Conservation (phyloP, 2,888 invertebrate genomes). For the Netelia virgata region DNA sequence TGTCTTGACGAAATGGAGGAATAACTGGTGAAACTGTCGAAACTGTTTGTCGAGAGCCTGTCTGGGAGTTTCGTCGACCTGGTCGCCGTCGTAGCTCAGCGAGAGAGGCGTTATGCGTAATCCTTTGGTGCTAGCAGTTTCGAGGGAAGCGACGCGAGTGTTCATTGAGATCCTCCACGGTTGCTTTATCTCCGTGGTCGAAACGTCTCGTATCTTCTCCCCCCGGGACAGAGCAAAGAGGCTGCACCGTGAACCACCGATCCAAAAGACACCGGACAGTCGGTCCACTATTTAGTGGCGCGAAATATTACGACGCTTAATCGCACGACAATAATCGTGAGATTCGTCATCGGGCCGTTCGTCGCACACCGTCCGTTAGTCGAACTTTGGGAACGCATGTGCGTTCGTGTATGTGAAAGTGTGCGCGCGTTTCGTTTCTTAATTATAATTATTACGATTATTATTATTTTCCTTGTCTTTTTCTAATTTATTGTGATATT, state of each 20-base stretch:
- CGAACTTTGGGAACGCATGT: not conserved
- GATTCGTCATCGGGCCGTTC: not conserved
- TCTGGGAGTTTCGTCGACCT: not conserved
- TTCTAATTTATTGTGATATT: slow-evolving; percentile 74
- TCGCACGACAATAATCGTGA: not conserved
- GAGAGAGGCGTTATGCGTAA: not conserved
- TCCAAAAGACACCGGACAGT: too few relatives aligned
- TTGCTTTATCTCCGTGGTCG: not conserved
- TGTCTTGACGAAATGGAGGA: not conserved
- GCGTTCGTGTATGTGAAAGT: slow-evolving; percentile 21
- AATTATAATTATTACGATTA: not conserved
- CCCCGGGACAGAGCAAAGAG: too few relatives aligned
- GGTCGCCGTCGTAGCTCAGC: slow-evolving; percentile 12
- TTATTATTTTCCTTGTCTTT: slow-evolving; percentile 36
- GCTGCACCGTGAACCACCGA: too few relatives aligned
- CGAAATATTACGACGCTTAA: not conserved
- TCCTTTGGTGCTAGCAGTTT: not conserved
- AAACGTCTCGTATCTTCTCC: too few relatives aligned
- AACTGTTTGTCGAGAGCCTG: not conserved
- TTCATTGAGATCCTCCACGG: not conserved
- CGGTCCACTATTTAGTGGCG: too few relatives aligned
- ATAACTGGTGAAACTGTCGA: slow-evolving; percentile 9
- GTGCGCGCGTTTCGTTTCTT: slow-evolving; percentile 30
- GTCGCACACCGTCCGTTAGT: not conserved
- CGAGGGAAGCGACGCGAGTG: not conserved